These are phyloP conservation scores for Oplegnathus fasciatus DNA, from an alignment of 2,113 vertebrate species.

Conservation along the genomic window DNA sequence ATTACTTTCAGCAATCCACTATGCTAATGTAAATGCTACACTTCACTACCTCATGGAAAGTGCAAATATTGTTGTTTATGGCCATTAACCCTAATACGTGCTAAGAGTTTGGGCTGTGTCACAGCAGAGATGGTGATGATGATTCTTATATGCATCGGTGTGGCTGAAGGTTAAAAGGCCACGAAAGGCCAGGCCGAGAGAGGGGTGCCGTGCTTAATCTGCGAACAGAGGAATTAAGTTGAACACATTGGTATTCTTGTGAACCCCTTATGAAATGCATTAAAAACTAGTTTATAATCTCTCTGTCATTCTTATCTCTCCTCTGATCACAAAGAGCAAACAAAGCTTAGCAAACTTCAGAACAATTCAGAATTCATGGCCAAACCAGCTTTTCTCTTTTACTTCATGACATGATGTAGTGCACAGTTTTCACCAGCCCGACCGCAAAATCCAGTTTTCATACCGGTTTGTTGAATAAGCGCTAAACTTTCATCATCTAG, in stretches of 20 bases:
- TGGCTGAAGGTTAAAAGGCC: constrained; percentile 60
- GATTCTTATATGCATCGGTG: neutral
- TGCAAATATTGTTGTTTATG: neutral
- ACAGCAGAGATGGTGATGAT: neutral
- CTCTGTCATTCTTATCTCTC: constrained; percentile 67
- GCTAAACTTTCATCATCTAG: constrained; percentile 41
- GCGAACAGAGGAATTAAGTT: constrained; percentile 64
- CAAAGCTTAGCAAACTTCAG: constrained; percentile 64
- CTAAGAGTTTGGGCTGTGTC: neutral
- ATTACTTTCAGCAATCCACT: neutral
- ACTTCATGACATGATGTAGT: neutral
- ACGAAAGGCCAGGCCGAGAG: constrained; percentile 23
- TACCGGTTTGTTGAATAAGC: constrained; percentile 32
- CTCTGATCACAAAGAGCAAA: constrained; percentile 72
- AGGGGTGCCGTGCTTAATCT: constrained; percentile 64
- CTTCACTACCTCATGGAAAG: neutral
- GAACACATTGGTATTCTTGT: constrained; percentile 71
- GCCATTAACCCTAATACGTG: neutral
- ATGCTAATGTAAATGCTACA: neutral
- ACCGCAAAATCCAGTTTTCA: constrained; percentile 24
- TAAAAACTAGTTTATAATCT: constrained; percentile 69
- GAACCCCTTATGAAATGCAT: constrained; percentile 59
- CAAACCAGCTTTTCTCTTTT: constrained; percentile 22
- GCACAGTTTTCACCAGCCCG: neutral
- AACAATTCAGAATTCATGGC: constrained; percentile 61